Evolutionary conservation across 92 coral and sea anemone genomes (phyloP).

Genomic region (Epizoanthus rinbou): DNA sequence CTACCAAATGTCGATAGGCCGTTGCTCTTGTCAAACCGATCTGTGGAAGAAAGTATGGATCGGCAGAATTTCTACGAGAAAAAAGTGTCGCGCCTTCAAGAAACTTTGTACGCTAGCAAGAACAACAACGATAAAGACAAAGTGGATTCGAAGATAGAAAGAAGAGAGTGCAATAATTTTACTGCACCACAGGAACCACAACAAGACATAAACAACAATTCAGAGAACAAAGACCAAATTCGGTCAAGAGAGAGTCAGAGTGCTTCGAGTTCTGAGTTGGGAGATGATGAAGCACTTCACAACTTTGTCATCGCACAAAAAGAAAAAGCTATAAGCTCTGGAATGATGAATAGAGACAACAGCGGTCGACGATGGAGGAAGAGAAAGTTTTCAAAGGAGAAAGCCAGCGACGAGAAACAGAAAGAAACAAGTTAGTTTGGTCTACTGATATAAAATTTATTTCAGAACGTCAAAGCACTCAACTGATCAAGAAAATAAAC

Average conservation of each 20-base stretch:
- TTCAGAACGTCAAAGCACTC: background rate
- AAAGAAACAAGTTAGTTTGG: background rate
- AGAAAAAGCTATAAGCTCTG: slow-evolving; percentile 33
- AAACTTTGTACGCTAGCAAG: background rate
- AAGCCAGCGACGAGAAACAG: slow-evolving; percentile 25
- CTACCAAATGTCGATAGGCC: slow-evolving; percentile 3
- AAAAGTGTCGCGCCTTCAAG: slow-evolving; percentile 25
- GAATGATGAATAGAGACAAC: slow-evolving; percentile 35
- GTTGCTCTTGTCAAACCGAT: slow-evolving; percentile 36
- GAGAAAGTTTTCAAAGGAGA: slow-evolving; percentile 28
- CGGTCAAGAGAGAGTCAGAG: background rate
- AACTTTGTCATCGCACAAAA: slow-evolving; percentile 23
- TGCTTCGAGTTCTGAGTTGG: background rate
- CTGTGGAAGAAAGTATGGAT: slow-evolving; percentile 32
- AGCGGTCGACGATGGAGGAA: slow-evolving; percentile 47
- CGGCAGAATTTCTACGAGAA: slow-evolving; percentile 39
- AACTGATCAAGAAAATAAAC: background rate
- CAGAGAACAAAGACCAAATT: slow-evolving; percentile 27
- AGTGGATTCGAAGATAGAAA: background rate
- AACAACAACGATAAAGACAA: background rate
- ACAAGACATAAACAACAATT: slow-evolving; percentile 15
- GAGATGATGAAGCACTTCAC: background rate
- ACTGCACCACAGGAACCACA: slow-evolving; percentile 37
- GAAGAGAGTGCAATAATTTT: background rate
- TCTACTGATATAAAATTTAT: background rate